A percentile compares a stretch with the other conserved stretches of the same genome.
phyloP scores from a whole-genome alignment of 2,888 invertebrate genomes.

The Spilarctia lutea region DNA sequence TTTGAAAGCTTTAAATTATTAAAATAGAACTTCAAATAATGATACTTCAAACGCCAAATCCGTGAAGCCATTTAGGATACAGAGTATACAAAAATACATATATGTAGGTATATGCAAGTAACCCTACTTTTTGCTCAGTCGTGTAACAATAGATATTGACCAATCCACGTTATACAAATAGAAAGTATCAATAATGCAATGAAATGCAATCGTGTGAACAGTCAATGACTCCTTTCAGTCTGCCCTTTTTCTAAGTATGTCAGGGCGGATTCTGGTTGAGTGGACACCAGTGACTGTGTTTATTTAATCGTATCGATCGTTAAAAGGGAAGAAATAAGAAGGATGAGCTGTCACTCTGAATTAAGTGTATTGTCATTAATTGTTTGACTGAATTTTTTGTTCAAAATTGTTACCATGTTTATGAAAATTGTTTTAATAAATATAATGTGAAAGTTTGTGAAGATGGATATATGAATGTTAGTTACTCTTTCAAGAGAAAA shows the following conservation, averaged over 20 bases:
- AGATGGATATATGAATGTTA: no score
- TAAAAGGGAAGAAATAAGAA: neutral
- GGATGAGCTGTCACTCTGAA: neutral
- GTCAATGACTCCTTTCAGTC: constrained; percentile 16
- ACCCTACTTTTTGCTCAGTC: neutral
- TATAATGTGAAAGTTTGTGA: no score
- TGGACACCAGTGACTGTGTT: constrained; percentile 7
- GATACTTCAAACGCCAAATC: no score
- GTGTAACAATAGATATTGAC: neutral
- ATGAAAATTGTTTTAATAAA: no score
- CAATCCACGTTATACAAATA: constrained; percentile 5
- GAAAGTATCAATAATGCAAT: constrained; percentile 6
- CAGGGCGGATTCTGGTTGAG: constrained; percentile 3
- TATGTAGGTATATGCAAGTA: neutral
- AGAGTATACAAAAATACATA: neutral
- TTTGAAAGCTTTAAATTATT: no score
- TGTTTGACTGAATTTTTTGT: neutral
- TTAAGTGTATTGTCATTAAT: neutral
- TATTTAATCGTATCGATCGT: constrained; percentile 4
- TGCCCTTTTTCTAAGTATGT: constrained; percentile 17
- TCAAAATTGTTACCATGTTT: no score
- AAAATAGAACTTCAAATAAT: no score
- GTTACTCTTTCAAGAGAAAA: no score
- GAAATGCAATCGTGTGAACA: constrained; percentile 10
- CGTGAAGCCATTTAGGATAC: neutral